Percentiles rank a stretch among this genome's conserved stretches.
phyloP scores from a whole-genome alignment of 2,888 invertebrate genomes.

The Lampropteryx suffumata region DNA sequence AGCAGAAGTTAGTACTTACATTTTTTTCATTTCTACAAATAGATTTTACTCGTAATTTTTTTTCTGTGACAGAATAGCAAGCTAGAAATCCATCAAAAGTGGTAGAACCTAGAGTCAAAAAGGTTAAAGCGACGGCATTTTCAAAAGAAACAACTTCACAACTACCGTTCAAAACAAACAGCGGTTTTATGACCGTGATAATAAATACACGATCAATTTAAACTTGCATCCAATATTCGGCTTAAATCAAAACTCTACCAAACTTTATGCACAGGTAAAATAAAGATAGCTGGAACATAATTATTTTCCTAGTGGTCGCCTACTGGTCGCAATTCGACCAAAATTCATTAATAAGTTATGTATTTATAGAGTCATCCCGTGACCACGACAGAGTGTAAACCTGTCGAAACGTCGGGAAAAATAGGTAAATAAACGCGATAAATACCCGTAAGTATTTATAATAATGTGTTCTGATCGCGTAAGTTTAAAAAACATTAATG shows the following conservation, averaged over 20 bases:
- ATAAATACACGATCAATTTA: constrained; percentile 65
- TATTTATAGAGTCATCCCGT: too few species aligned
- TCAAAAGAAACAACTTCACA: constrained; percentile 40
- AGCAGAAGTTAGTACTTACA: too few species aligned
- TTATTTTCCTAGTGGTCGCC: too few species aligned
- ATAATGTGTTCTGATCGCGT: too few species aligned
- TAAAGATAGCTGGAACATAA: not conserved
- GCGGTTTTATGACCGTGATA: constrained; percentile 57
- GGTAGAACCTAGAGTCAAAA: constrained; percentile 6
- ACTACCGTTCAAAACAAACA: constrained; percentile 62
- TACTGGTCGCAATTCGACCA: too few species aligned
- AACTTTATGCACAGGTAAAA: constrained; percentile 37
- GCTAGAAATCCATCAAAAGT: constrained; percentile 2
- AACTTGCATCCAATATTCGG: constrained; percentile 46
- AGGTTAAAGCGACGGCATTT: constrained; percentile 14
- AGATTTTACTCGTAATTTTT: not conserved
- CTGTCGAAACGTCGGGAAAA: too few species aligned
- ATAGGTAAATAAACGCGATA: too few species aligned
- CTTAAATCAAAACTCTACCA: constrained; percentile 45
- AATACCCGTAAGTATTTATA: too few species aligned
- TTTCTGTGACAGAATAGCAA: not conserved
- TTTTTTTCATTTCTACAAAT: too few species aligned
- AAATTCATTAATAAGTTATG: too few species aligned
- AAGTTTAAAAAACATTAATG: too few species aligned
- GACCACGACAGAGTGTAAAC: too few species aligned